Percentiles rank a stretch among this genome's conserved stretches.
These are phyloP conservation scores for Noctua janthe DNA, from an alignment of 2,888 invertebrate genomes.

Conservation along the genomic window DNA sequence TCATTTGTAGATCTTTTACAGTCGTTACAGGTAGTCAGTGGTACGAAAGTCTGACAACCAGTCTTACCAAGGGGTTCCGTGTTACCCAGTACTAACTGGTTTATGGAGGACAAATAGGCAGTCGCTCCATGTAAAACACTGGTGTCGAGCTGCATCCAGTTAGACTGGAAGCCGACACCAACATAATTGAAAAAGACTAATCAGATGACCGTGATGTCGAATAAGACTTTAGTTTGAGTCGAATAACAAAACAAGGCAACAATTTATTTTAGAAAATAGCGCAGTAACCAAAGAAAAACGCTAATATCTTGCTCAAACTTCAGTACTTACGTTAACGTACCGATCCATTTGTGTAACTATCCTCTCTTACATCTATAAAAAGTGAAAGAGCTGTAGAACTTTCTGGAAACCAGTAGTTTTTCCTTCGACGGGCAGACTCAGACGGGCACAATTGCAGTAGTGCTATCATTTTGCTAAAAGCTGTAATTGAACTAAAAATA, in stretches of 20 bases:
- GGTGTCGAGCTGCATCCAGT: neutral
- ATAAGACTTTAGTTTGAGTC: neutral
- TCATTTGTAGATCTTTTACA: neutral
- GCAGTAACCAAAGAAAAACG: neutral
- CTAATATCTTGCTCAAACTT: neutral
- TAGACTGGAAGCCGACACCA: neutral
- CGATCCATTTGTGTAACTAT: neutral
- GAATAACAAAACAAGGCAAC: neutral
- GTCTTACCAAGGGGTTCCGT: neutral
- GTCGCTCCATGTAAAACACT: neutral
- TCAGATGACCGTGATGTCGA: neutral
- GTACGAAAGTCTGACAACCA: neutral
- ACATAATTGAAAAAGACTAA: neutral
- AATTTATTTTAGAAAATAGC: neutral
- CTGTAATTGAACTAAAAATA: slow-evolving; percentile 41
- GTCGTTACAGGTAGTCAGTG: neutral
- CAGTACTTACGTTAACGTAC: neutral
- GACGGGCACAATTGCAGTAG: slow-evolving; percentile 12
- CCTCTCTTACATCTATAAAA: neutral
- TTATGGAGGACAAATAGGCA: neutral
- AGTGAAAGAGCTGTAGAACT: slow-evolving; percentile 1
- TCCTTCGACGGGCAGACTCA: neutral
- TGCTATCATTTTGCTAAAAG: slow-evolving; percentile 36
- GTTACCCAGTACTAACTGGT: neutral
- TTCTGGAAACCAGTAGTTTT: slow-evolving; percentile 1